phyloP scores from a whole-genome alignment of 1,140 invertebrate genomes.

The Babylonia areolata region DNA sequence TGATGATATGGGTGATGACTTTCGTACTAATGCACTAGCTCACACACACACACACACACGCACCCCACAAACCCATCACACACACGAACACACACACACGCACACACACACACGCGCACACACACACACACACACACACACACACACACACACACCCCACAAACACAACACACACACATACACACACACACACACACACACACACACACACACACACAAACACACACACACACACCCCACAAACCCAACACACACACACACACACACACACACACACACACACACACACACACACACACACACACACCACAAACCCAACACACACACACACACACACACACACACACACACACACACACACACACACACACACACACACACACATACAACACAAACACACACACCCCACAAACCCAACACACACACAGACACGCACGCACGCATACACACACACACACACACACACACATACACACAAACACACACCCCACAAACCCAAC shows the following conservation, averaged over 20 bases:
- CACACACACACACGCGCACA: background rate
- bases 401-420: too few relatives aligned
- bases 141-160: background rate
- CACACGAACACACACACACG: too few relatives aligned
- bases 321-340: conserved; percentile 5
- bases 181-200: background rate
- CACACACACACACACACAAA: conserved; percentile 5
- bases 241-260: conserved; percentile 5
- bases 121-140: background rate
- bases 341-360: background rate
- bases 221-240: background rate
- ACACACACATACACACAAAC: background rate
- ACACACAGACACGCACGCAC: background rate
- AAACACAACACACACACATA: background rate
- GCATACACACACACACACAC: background rate
- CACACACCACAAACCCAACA: background rate
- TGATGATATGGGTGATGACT: too few relatives aligned
- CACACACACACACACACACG: too few relatives aligned
- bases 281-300: background rate
- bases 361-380: background rate
- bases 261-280: background rate
- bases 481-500: too few relatives aligned
- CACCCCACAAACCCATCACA: too few relatives aligned
- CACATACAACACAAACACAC: background rate
- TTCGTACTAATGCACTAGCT: too few relatives aligned